phyloP scores from a whole-genome alignment of 2,888 invertebrate genomes.

The Prosapia bicincta region DNA sequence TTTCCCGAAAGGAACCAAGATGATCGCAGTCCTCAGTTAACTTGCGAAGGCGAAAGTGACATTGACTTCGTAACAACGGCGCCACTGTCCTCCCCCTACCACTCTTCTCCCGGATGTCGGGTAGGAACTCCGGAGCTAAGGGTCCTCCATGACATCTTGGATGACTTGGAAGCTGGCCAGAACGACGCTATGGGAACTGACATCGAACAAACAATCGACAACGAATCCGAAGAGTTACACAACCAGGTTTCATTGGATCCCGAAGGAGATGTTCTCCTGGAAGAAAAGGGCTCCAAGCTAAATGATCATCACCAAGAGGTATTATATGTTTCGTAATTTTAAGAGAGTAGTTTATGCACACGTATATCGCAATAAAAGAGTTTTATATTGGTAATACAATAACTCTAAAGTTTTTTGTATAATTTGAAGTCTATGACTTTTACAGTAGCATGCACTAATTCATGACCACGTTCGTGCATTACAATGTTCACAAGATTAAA shows the following conservation, averaged over 20 bases:
- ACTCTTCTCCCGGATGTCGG: constrained; percentile 11
- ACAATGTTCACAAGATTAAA: too few species aligned
- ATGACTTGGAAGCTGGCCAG: constrained; percentile 30
- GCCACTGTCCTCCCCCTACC: constrained; percentile 19
- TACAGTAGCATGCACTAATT: too few species aligned
- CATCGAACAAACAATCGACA: background rate
- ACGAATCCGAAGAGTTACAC: background rate
- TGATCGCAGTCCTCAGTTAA: background rate
- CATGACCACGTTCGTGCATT: too few species aligned
- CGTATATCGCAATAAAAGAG: too few species aligned
- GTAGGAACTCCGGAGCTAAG: constrained; percentile 28
- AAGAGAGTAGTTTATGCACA: too few species aligned
- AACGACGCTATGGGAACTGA: constrained; percentile 8
- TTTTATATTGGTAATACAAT: too few species aligned
- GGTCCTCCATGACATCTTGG: constrained; percentile 27
- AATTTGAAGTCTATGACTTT: too few species aligned
- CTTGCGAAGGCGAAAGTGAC: constrained; percentile 3
- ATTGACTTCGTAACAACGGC: constrained; percentile 19
- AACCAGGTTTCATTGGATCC: background rate
- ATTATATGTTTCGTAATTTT: too few species aligned
- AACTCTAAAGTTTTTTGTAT: too few species aligned
- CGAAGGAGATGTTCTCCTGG: constrained; percentile 7
- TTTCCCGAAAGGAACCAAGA: constrained; percentile 5
- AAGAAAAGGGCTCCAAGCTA: background rate
- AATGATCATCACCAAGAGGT: background rate